These are phyloP conservation scores for Caenorhabditis briggsae DNA, from an alignment of 1,140 invertebrate species.

Conservation along the genomic window DNA sequence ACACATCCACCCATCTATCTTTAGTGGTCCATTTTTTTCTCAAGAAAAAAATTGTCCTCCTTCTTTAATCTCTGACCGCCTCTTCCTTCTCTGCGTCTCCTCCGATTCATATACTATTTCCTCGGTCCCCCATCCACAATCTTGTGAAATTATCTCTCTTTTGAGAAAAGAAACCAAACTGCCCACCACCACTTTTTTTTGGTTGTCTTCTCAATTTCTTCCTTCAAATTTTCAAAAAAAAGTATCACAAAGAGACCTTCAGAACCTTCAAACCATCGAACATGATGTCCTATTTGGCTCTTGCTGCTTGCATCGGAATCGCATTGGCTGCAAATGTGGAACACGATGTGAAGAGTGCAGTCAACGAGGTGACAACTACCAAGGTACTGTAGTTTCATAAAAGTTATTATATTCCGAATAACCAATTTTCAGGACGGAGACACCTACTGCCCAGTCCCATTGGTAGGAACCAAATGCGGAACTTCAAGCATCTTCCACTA, in stretches of 20 bases:
- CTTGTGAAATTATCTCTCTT: slow-evolving; percentile 59
- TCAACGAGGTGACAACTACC: slow-evolving; percentile 56
- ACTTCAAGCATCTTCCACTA: slow-evolving; percentile 63
- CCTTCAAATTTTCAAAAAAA: slow-evolving; percentile 4
- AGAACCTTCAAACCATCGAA: not conserved
- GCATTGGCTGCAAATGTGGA: slow-evolving; percentile 23
- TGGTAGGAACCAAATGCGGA: slow-evolving; percentile 65
- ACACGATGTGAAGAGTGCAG: slow-evolving; percentile 54
- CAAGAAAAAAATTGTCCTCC: not conserved
- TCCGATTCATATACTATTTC: not conserved
- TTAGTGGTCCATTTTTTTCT: not conserved
- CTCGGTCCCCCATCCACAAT: slow-evolving; percentile 18
- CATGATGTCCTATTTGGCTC: not conserved
- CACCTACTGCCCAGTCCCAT: slow-evolving; percentile 60
- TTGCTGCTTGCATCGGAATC: slow-evolving; percentile 12
- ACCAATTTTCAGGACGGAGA: slow-evolving; percentile 61
- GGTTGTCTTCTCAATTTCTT: not conserved
- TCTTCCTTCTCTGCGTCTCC: slow-evolving; percentile 13
- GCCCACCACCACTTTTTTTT: not conserved
- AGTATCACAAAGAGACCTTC: not conserved
- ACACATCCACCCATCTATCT: slow-evolving; percentile 41
- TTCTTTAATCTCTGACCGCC: slow-evolving; percentile 49
- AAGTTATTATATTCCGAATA: not conserved
- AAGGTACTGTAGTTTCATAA: slow-evolving; percentile 8
- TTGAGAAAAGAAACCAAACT: not conserved